These are phyloP conservation scores for Loris lydekkerianus DNA, from an alignment of 2,797 vertebrate species.

Conservation along the genomic window DNA sequence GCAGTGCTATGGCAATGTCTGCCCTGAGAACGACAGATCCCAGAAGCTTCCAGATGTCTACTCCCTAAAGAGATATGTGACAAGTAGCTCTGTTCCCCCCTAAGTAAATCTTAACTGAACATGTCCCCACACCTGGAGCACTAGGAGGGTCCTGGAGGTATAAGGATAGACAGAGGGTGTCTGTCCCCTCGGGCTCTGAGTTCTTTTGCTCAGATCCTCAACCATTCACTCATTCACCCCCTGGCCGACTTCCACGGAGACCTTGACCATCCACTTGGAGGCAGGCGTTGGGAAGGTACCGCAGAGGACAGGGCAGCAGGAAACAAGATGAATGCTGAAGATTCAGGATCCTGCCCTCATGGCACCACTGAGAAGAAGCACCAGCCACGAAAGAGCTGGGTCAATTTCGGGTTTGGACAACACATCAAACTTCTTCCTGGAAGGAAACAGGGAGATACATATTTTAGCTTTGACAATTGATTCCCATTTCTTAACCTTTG, in stretches of 20 bases:
- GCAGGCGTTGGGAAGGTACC: neutral
- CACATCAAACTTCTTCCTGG: neutral
- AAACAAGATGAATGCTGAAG: neutral
- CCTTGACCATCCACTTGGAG: neutral
- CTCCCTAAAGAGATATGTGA: neutral
- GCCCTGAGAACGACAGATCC: neutral
- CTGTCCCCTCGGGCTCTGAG: neutral
- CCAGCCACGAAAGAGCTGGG: neutral
- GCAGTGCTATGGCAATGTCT: neutral
- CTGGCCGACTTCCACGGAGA: neutral
- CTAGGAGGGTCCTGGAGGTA: neutral
- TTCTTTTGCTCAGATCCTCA: neutral
- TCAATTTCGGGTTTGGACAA: neutral
- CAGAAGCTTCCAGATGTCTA: neutral
- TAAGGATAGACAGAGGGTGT: rapidly evolving
- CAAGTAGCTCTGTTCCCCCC: neutral
- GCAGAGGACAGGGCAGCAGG: neutral
- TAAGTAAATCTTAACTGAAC: neutral
- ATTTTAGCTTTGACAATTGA: neutral
- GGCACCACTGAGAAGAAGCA: neutral
- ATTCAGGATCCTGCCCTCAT: neutral
- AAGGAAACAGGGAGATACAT: neutral
- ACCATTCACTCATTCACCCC: neutral
- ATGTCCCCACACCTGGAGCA: neutral
- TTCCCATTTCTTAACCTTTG: neutral